Evolutionary conservation across 2,888 invertebrate genomes (phyloP).

Genomic region (Deilephila porcellus): DNA sequence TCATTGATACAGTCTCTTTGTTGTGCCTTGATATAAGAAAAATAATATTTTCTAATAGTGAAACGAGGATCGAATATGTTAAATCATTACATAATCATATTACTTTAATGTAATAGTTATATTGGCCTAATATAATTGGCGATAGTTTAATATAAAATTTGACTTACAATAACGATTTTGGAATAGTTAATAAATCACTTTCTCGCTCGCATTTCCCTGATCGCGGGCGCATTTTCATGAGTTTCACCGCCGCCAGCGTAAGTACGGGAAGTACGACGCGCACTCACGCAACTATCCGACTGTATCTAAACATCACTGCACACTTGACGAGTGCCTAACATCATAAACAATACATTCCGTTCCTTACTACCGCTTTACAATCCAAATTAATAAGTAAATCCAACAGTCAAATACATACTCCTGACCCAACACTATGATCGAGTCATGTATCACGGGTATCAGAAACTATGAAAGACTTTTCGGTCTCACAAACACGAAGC

Average conservation of each 20-base stretch:
- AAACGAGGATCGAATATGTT: no score
- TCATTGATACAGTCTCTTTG: no score
- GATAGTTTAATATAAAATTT: not conserved
- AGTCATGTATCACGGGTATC: no score
- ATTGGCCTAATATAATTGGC: not conserved
- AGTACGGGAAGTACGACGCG: slow-evolving; percentile 62
- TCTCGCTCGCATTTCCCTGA: slow-evolving; percentile 74
- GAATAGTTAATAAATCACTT: slow-evolving; percentile 79
- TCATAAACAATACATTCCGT: not conserved
- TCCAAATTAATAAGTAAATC: not conserved
- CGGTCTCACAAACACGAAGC: no score
- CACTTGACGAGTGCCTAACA: slow-evolving; percentile 3
- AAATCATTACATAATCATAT: no score
- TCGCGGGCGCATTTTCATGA: slow-evolving; percentile 71
- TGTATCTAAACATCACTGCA: slow-evolving; percentile 28
- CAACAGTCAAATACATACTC: no score
- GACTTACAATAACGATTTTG: slow-evolving; percentile 55
- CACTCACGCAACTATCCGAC: slow-evolving; percentile 63
- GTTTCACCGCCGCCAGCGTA: slow-evolving; percentile 70
- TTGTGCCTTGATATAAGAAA: no score
- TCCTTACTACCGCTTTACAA: not conserved
- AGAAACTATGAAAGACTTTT: no score
- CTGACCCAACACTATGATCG: no score
- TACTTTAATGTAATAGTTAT: no score
- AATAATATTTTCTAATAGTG: no score